Base-by-base conservation (phyloP, 2,113 vertebrate species). In the Muntiacus reevesi region DNA sequence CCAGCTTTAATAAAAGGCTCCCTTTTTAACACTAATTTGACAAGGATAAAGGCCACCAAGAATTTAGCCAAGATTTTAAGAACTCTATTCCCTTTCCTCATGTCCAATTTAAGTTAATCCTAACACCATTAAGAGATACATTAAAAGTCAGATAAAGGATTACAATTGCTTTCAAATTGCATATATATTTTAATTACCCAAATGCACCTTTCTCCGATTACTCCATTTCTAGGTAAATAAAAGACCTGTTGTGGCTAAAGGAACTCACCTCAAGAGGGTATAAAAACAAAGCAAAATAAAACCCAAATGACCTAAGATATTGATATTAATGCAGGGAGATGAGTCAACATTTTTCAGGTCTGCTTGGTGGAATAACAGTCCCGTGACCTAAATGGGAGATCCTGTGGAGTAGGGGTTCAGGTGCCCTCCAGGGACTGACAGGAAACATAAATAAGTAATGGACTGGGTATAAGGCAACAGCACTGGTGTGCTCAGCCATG, bases 281-380 rank as follows among this genome's bases (percentile, higher is more conserved):
- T 54, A 86, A 85, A 88, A 86, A 76, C 21, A 78, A 87, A 97
- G 40, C 78, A 59, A 89, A 95, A 89, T 28, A 36, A 95, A 90
- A 40, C 54, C 45, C 33, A 81, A 85, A 67, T 11, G 25, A 76
- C 19, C n/a, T 28, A 89, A 30, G 23, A 40, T 30, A 8, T 14
- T 43, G 71, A 27, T 76, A 60, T 82, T n/a, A 82, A 86, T 47
- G 79, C 25, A 81, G 28, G 17, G 54, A 87, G 59, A 89, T 54
- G 7, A 36, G 25, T 45, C 45, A 89, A 59, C 59, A 95, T 52
- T 59, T 67, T 81, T 40, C 3, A n/a, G 50, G 57, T 89, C 54
- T 87, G 55, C 36, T 16, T 36, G 12, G 64, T 40, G n/a, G 50
- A 87, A 47, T 36, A 45, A 47, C 5, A 43, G 23, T 57, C 28